Evolutionary conservation across 2,888 invertebrate species (phyloP), one percentile per base, ranked within the genome.

Genomic region (Meteorus cinctellus): DNA sequence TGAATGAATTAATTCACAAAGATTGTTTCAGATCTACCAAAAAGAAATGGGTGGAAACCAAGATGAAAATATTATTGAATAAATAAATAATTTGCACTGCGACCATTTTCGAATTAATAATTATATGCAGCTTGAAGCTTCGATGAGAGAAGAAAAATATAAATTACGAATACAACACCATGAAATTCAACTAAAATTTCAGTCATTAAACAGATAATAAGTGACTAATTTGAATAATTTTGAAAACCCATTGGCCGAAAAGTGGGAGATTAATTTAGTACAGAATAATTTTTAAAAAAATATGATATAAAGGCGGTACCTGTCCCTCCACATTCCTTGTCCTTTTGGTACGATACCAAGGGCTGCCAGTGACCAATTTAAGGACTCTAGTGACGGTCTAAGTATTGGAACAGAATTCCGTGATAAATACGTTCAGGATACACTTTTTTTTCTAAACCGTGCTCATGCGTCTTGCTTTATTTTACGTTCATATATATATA

Each of bases 311-410:
- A 83, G 82, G 75, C 80, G 82, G 87, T 90, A 90, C 90, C 90
- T 90, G 90, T 90, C 90, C 90, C 90, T 89, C 90, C 89, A 90
- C 90, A 90, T 90, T 87, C 90, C 90, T 88, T 87, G 88, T 87
- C 89, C 89, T 88, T 89, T 89, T 84, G 87, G 86, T 85, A 87
- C 88, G 86, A 86, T 87, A 89, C 89, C 90, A 83, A 90, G 89
- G 85, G 89, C 89, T 83, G 89, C 89, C 87, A 90, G 89, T 85
- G 89, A 90, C 80, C 86, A 85, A 86, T 89, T 86, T 89, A 90
- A 83, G 84, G 87, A 89, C 84, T 86, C 89, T 89, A 89, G 84
- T 83, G 89, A 89, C 85, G 86, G 84, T 86, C 89, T 89, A 85
- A 88, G 76, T 89, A 84, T 89, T 88, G 82, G 87, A 89, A 89